Conservation (phyloP, 1,140 invertebrate species). For the Tetragonula clypearis region DNA sequence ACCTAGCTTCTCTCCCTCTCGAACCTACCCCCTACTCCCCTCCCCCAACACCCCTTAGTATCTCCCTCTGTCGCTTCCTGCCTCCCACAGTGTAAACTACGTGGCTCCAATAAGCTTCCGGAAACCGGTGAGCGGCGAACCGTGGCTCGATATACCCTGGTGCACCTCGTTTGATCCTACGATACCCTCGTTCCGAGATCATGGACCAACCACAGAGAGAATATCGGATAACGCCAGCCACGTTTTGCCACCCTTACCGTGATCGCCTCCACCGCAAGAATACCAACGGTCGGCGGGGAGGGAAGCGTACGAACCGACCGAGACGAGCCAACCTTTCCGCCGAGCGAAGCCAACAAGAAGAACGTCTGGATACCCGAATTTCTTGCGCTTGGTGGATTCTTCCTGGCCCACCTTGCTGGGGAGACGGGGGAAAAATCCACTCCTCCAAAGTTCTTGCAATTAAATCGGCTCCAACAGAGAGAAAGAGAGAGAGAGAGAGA, state of each 20-base stretch:
- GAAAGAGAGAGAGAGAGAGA: no score
- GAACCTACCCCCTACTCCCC: no score
- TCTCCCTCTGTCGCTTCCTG: constrained; percentile 40
- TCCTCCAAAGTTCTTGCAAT: constrained; percentile 57
- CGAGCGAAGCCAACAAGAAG: no score
- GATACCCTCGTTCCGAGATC: constrained; percentile 62
- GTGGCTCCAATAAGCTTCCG: constrained; percentile 65
- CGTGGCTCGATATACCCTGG: constrained; percentile 50
- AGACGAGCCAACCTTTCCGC: background rate
- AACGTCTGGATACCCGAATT: background rate
- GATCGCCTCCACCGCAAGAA: constrained; percentile 28
- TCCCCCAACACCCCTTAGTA: background rate
- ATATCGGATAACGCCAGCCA: constrained; percentile 65
- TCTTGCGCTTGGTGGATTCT: background rate
- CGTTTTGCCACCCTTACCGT: constrained; percentile 57
- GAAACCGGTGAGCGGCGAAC: constrained; percentile 55
- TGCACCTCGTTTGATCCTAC: constrained; percentile 65
- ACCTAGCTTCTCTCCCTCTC: background rate
- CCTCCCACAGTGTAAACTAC: constrained; percentile 56
- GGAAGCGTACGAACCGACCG: constrained; percentile 27
- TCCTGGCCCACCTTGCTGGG: background rate
- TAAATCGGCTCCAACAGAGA: background rate
- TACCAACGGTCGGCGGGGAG: constrained; percentile 28
- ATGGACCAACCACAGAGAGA: constrained; percentile 65
- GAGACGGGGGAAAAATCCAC: background rate